These are phyloP conservation scores for Melierax canorus DNA, from an alignment of 2,113 vertebrate genomes.

Conservation along the genomic window DNA sequence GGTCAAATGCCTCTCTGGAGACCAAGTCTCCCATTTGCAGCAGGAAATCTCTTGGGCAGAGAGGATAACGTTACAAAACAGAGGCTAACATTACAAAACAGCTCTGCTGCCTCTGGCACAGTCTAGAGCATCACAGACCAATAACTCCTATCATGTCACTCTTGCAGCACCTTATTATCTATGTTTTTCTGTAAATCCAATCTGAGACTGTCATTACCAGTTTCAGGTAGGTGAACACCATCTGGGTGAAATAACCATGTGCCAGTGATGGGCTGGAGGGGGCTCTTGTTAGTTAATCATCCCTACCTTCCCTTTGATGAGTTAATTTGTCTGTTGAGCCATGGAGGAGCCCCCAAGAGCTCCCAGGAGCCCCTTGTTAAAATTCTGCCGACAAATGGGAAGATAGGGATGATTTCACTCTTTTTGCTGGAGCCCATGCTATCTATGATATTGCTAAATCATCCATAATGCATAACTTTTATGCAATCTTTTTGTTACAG, in stretches of 20 bases:
- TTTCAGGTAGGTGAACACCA: constrained; percentile 65
- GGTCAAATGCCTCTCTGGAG: constrained; percentile 8
- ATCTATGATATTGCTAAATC: constrained; percentile 38
- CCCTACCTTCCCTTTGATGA: constrained; percentile 60
- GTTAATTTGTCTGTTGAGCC: constrained; percentile 62
- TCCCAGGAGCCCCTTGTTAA: constrained; percentile 52
- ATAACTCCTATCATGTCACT: background rate
- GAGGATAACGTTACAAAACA: constrained; percentile 56
- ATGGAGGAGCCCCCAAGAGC: constrained; percentile 53
- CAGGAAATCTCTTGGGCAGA: background rate
- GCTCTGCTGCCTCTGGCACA: constrained; percentile 12
- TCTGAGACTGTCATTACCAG: constrained; percentile 53
- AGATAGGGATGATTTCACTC: constrained; percentile 57
- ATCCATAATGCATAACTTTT: constrained; percentile 32
- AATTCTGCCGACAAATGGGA: constrained; percentile 48
- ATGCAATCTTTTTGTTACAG: constrained; percentile 2
- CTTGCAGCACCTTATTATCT: constrained; percentile 34
- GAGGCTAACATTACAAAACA: constrained; percentile 45
- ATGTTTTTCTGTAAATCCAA: constrained; percentile 27
- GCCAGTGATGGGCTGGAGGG: constrained; percentile 51
- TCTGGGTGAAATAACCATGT: constrained; percentile 63
- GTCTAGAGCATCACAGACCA: background rate
- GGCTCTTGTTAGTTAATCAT: constrained; percentile 68
- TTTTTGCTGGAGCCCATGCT: constrained; percentile 7
- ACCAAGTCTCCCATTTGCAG: background rate